Evolutionary conservation across 1,140 invertebrate species (phyloP), one percentile per base, ranked within the genome.

Genomic region (Protaetia brevitarsis): DNA sequence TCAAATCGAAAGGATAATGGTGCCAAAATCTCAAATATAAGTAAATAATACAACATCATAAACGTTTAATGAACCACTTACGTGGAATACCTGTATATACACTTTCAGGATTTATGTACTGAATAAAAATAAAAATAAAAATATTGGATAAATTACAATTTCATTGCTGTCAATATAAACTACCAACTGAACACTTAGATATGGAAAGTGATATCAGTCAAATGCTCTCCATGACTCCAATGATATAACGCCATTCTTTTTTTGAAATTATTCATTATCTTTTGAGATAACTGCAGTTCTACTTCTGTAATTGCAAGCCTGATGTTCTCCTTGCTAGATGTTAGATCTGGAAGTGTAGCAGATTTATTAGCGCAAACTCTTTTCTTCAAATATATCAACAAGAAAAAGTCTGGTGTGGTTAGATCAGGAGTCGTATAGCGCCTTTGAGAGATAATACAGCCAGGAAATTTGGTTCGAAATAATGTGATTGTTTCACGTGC

Each of bases 351-450:
- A n/a, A n/a, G n/a, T 31, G 56, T 70, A 29, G 31, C 56, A 10
- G 60, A 51, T 16, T 68, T 68, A 58, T 72, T 71, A 13, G 65
- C 64, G 65, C 72, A 69, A 11, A 72, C 69, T 23, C 66, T 58
- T n/a, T 61, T 69, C 68, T 77, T 76, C 19, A 77, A 37, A 62
- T 73, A 75, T 30, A 72, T 67, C 71, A 69, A 74, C 10, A 75
- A 16, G 71, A 75, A 76, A 64, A 72, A 76, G 63, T 75, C 73
- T n/a, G 30, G 66, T 51, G 67, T 68, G 5, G 64, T 68, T 8
- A 71, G 34, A 68, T 73, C 68, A 13, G 58, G 64, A n/a, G 68
- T 70, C 6, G 10, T 6, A 10, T 10, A 5, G 6, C 10, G 41
- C 41, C 41, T 13, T 13, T 51, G 10, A 19, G 21, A n/a, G n/a